Conservation (phyloP, 2,797 vertebrate species). For the Bradypodion ventrale region DNA sequence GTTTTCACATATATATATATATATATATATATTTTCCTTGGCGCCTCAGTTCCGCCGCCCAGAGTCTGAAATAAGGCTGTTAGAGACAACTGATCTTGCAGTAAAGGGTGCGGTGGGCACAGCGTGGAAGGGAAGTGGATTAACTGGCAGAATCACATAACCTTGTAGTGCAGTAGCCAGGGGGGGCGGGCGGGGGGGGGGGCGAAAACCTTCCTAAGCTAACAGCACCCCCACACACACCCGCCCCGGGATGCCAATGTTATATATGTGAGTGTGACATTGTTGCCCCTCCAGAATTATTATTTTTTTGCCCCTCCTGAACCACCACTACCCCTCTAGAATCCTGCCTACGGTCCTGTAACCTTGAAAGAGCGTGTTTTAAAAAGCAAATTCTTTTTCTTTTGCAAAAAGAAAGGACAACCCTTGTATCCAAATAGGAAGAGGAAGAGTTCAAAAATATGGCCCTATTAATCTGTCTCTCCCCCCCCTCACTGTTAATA, state of each 20-base stretch:
- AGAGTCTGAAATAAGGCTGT: slow-evolving; percentile 10
- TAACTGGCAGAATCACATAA: background rate
- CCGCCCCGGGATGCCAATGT: too few species aligned
- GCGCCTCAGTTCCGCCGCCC: slow-evolving; percentile 27
- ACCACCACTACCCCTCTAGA: too few species aligned
- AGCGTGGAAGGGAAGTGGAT: background rate
- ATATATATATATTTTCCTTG: too few species aligned
- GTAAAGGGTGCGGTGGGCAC: slow-evolving; percentile 31
- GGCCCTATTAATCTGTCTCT: background rate
- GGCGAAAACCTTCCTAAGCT: too few species aligned
- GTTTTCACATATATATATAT: background rate
- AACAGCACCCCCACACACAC: too few species aligned
- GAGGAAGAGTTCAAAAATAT: slow-evolving; percentile 22
- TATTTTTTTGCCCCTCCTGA: too few species aligned
- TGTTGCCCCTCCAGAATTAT: too few species aligned
- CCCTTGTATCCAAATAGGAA: background rate
- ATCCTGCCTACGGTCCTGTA: too few species aligned
- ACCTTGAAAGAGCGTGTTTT: background rate
- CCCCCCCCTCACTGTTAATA: background rate
- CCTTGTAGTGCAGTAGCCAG: too few species aligned
- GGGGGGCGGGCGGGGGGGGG: too few species aligned
- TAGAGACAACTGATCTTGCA: slow-evolving; percentile 6
- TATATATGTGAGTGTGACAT: too few species aligned
- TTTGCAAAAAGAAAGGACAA: background rate
- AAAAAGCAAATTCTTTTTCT: background rate